Evolutionary conservation across 2,113 vertebrate species (phyloP).

Genomic region (Clarias gariepinus): DNA sequence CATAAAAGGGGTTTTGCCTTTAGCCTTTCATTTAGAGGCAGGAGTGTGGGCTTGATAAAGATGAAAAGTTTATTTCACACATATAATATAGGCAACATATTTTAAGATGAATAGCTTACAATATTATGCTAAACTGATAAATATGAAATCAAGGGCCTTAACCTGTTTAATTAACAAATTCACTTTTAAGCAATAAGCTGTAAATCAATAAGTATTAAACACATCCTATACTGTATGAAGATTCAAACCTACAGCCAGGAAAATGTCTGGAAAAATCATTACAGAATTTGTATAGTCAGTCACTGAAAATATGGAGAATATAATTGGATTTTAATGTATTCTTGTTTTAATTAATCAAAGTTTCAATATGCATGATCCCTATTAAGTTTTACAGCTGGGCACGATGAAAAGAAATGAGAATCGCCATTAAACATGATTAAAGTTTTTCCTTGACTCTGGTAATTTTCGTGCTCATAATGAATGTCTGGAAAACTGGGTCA

Average conservation of each 20-base stretch:
- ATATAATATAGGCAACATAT: background rate
- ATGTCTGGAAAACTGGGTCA: background rate
- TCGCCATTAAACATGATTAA: constrained; percentile 30
- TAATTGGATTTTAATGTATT: constrained; percentile 18
- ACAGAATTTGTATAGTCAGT: background rate
- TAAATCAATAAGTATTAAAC: background rate
- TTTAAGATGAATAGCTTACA: background rate
- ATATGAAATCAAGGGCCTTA: background rate
- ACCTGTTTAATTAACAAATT: background rate
- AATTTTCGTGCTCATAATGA: constrained; percentile 24
- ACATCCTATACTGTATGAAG: background rate
- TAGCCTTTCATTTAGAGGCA: background rate
- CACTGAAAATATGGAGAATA: constrained; percentile 27
- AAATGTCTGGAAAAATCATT: background rate
- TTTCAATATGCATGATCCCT: constrained; percentile 6
- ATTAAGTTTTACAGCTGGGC: constrained; percentile 20
- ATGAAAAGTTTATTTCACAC: background rate
- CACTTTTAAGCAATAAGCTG: background rate
- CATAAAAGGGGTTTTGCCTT: background rate
- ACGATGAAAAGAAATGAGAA: constrained; percentile 19
- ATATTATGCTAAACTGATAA: background rate
- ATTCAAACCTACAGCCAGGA: background rate
- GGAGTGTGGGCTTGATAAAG: background rate
- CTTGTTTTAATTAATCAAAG: constrained; percentile 15
- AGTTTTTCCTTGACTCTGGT: background rate